phyloP scores from a whole-genome alignment of 2,797 vertebrate species.

The Diglossa cyanea region DNA sequence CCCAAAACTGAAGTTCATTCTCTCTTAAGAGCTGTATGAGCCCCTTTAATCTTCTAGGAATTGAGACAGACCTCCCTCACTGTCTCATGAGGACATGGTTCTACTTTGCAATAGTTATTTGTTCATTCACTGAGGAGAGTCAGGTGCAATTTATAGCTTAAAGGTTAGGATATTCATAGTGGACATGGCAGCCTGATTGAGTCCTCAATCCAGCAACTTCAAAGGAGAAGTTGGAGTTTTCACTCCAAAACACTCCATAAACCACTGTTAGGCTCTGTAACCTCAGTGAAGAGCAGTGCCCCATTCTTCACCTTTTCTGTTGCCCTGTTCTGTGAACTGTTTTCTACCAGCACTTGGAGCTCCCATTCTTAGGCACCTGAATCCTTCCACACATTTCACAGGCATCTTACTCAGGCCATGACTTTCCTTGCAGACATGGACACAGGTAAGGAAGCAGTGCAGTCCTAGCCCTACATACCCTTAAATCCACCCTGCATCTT shows the following conservation, averaged over 20 bases:
- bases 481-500: background rate
- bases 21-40: background rate
- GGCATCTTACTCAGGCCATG: background rate
- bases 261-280: background rate
- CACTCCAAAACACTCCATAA: background rate
- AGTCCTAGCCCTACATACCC: background rate
- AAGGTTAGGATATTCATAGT: background rate
- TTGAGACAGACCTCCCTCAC: background rate
- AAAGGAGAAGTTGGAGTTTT: background rate
- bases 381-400: background rate
- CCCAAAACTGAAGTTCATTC: background rate
- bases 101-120: background rate
- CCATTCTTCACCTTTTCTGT: background rate
- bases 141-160: background rate
- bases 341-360: background rate
- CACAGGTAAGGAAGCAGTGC: background rate
- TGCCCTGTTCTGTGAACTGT: background rate
- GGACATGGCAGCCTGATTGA: background rate
- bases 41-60: background rate
- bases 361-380: background rate
- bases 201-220: background rate
- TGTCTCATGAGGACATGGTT: background rate
- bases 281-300: background rate
- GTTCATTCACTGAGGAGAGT: background rate
- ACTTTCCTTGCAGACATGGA: background rate